Conservation (phyloP, 2,888 invertebrate species). For the Taenaris catops region DNA sequence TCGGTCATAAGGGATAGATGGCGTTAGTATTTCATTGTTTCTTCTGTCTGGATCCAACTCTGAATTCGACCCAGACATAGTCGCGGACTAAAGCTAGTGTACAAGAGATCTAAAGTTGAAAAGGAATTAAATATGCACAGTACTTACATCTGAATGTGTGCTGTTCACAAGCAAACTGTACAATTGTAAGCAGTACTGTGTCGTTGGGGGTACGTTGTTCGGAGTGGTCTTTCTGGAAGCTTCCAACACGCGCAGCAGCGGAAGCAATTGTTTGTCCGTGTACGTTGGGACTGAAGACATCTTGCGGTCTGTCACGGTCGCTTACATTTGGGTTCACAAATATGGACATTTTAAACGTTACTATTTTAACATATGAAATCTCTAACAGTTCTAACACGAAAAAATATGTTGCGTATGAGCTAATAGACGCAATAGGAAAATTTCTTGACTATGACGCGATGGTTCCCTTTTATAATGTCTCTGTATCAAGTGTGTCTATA, state of each 20-base stretch:
- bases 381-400: constrained; percentile 31
- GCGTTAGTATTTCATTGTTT: no score
- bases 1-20: no score
- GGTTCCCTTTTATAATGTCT: constrained; percentile 56
- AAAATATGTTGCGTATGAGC: constrained; percentile 53
- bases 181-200: constrained; percentile 59
- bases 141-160: constrained; percentile 36
- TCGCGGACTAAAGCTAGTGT: no score
- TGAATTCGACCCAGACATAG: no score
- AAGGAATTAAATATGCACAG: no score
- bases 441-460: constrained; percentile 61
- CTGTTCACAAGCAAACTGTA: constrained; percentile 41
- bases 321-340: constrained; percentile 63
- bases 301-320: constrained; percentile 76
- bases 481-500: constrained; percentile 44
- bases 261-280: constrained; percentile 26
- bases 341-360: constrained; percentile 52
- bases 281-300: constrained; percentile 55
- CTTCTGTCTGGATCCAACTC: no score
- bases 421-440: constrained; percentile 68
- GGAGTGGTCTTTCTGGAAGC: constrained; percentile 40
- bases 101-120: no score
- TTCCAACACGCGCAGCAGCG: constrained; percentile 42
- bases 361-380: constrained; percentile 32
- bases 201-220: constrained; percentile 42